A percentile compares a stretch with the other conserved stretches of the same genome.
phyloP scores from a whole-genome alignment of 2,113 vertebrate genomes.

The Uria lomvia region DNA sequence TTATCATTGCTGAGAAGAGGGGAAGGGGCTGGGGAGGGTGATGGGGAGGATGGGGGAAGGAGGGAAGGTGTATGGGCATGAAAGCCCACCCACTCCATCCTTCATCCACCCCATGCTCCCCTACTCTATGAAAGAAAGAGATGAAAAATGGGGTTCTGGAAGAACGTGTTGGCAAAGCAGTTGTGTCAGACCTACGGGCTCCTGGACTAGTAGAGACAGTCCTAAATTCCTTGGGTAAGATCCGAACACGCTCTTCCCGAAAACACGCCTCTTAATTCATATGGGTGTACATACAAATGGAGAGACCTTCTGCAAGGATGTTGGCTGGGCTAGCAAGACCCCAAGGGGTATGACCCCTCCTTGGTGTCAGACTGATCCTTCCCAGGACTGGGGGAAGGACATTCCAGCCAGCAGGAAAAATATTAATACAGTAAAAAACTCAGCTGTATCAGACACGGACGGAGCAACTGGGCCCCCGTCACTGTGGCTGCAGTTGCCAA shows the following conservation, averaged over 20 bases:
- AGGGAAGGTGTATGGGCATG: neutral
- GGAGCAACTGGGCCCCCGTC: neutral
- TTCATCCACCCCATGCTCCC: neutral
- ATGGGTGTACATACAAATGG: neutral
- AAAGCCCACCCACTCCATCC: accelerated
- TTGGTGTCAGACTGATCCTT: neutral
- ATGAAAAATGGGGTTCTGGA: neutral
- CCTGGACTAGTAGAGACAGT: neutral
- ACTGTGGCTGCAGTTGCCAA: neutral
- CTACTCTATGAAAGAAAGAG: neutral
- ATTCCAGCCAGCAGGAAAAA: neutral
- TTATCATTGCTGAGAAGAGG: neutral
- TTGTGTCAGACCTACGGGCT: neutral
- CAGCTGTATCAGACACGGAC: neutral
- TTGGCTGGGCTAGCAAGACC: neutral
- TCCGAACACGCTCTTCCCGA: neutral
- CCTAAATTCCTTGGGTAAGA: neutral
- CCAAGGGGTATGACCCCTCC: neutral
- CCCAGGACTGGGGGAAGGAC: neutral
- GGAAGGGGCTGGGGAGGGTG: neutral
- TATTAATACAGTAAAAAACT: neutral
- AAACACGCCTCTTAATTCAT: neutral
- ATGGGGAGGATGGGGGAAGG: neutral
- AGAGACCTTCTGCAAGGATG: neutral
- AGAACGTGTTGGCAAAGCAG: neutral